Base-by-base conservation (phyloP, 2,797 vertebrate species). In the Gila robusta region DNA sequence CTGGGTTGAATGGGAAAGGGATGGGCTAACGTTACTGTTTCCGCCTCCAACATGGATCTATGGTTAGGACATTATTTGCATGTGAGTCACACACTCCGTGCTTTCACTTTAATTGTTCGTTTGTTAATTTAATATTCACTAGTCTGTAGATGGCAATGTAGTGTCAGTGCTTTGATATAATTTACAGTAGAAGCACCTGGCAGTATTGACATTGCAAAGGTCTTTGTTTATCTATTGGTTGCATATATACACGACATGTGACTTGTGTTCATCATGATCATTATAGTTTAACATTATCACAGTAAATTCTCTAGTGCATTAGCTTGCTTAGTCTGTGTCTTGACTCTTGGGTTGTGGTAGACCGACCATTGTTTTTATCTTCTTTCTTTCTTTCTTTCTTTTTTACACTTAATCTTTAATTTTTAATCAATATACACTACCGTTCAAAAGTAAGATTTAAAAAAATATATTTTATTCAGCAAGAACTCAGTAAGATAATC, bases 31-130 rank as follows among this genome's bases (percentile, higher is more conserved):
- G 37, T 37, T 37, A 11, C 26, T 54, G 32, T 26, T 77, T 77
- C 82, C 82, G 41, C 41, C 44, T 67, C 32, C 32, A 32, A 49
- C 14, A 37, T 11, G 72, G 59, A 84, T 84, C 23, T 39, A 16
- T 44, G 26, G 41, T 66, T 21, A 6, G 44, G 19, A 70, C 62
- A 59, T 44, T 0, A 52, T 76, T 84, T 84, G 32, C 39, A 85
- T 70, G 66, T 23, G 37, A 79, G 37, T 71, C 76, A 84, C 62
- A 78, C 19, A n/a, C 23, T 7, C 17, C 0, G 1, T 37, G 62
- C 19, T 70, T 76, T 77, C 62, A 11, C 5, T 79, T 23, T 17
- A 28, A 70, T 44, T 16, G 10, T 59, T 56, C 1, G 19, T 21
- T 78, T 70, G 2, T n/a, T 49, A 1, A 8, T 52, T 32, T 12